phyloP scores from a whole-genome alignment of 1,140 invertebrate genomes.

The Drosophila nannoptera region DNA sequence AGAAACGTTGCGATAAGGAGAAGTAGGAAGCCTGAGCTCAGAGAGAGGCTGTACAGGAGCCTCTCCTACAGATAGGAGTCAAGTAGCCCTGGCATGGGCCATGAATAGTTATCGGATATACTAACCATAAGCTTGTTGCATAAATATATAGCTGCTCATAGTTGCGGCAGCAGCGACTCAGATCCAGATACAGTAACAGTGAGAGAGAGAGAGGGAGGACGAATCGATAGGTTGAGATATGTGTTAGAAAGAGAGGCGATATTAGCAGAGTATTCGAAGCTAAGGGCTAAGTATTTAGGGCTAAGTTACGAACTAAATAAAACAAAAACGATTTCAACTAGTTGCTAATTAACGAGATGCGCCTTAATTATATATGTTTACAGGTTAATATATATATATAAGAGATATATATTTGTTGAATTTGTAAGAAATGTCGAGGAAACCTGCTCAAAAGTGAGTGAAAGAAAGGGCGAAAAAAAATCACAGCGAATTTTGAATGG shows the following conservation, averaged over 20 bases:
- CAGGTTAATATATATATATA: not conserved
- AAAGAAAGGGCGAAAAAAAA: slow-evolving; percentile 16
- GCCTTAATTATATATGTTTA: slow-evolving; percentile 14
- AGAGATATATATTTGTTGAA: slow-evolving; percentile 28
- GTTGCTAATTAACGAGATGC: slow-evolving; percentile 55
- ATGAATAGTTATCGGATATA: slow-evolving; percentile 30
- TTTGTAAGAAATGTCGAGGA: slow-evolving; percentile 43
- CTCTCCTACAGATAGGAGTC: no score
- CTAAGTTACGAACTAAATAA: slow-evolving; percentile 26
- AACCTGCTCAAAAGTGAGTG: slow-evolving; percentile 10
- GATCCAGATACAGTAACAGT: slow-evolving; percentile 15
- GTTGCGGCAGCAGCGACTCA: slow-evolving; percentile 73
- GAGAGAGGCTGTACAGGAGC: no score
- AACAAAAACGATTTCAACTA: slow-evolving; percentile 26
- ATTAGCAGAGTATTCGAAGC: not conserved
- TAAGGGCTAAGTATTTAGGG: slow-evolving; percentile 13
- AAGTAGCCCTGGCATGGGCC: no score
- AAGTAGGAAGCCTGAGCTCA: no score
- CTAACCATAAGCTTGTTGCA: slow-evolving; percentile 73
- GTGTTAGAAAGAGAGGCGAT: not conserved
- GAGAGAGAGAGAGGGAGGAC: not conserved
- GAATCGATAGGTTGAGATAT: slow-evolving; percentile 27
- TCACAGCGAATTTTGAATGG: slow-evolving; percentile 48
- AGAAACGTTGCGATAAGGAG: no score
- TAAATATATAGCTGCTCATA: slow-evolving; percentile 74